Percentiles rank a stretch among this genome's conserved stretches.
Evolutionary conservation across 2,113 vertebrate genomes (phyloP).

Genomic region (Meleagris gallopavo): DNA sequence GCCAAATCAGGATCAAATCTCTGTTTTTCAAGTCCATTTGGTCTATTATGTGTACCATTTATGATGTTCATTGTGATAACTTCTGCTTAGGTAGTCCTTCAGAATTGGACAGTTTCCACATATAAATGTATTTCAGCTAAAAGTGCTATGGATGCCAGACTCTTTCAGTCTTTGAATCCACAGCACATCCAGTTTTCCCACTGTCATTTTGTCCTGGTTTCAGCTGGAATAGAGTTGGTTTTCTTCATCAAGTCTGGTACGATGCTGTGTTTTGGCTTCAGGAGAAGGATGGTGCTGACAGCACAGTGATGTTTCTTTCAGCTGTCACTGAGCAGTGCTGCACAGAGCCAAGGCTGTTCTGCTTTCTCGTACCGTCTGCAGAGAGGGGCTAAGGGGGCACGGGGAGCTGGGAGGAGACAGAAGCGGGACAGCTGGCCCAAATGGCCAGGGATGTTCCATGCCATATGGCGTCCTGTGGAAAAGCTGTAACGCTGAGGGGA

Average conservation of each 20-base stretch:
- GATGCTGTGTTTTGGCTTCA: too few species aligned
- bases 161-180: not conserved
- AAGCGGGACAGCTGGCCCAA: not conserved
- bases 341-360: too few species aligned
- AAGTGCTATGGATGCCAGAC: not conserved
- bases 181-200: not conserved
- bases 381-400: not conserved
- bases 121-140: not conserved
- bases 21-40: not conserved
- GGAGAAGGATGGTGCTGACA: too few species aligned
- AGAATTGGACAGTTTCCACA: not conserved
- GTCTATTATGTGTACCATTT: not conserved
- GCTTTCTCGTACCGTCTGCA: too few species aligned
- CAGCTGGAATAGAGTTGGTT: too few species aligned
- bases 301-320: too few species aligned
- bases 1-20: not conserved
- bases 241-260: too few species aligned
- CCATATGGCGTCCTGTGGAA: not conserved
- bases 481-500: not conserved
- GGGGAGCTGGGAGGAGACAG: not conserved
- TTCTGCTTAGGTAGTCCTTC: not conserved
- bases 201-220: not conserved
- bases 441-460: not conserved
- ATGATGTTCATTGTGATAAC: not conserved
- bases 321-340: too few species aligned